Conservation (phyloP, 1,140 invertebrate species). For the Rhagoletis zephyria region DNA sequence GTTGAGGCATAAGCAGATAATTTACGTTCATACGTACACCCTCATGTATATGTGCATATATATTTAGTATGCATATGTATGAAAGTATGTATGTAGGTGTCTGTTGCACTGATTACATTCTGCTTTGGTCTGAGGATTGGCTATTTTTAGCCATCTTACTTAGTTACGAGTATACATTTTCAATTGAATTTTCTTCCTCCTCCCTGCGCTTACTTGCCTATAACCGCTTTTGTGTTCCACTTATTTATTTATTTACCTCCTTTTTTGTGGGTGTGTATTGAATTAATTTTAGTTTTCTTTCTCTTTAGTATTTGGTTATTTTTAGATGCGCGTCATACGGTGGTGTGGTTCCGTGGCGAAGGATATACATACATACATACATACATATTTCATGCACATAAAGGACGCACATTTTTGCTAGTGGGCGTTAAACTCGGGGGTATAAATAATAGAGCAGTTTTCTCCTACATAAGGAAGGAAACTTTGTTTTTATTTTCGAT, state of each 20-base stretch:
- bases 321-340: conserved; percentile 10
- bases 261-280: background rate
- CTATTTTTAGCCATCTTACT: conserved; percentile 3
- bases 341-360: background rate
- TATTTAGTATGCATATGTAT: no score
- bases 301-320: background rate
- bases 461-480: no score
- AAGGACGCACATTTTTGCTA: background rate
- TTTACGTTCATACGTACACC: no score
- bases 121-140: background rate
- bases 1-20: no score
- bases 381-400: no score
- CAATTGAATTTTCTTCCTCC: background rate
- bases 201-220: background rate
- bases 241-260: background rate
- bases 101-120: background rate
- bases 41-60: no score
- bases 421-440: no score
- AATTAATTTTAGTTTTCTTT: background rate
- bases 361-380: no score
- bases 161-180: background rate
- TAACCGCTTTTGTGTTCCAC: background rate
- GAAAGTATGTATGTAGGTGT: background rate
- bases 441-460: no score
- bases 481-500: no score